phyloP scores from a whole-genome alignment of 23 tunicate species.

The Styela clava region DNA sequence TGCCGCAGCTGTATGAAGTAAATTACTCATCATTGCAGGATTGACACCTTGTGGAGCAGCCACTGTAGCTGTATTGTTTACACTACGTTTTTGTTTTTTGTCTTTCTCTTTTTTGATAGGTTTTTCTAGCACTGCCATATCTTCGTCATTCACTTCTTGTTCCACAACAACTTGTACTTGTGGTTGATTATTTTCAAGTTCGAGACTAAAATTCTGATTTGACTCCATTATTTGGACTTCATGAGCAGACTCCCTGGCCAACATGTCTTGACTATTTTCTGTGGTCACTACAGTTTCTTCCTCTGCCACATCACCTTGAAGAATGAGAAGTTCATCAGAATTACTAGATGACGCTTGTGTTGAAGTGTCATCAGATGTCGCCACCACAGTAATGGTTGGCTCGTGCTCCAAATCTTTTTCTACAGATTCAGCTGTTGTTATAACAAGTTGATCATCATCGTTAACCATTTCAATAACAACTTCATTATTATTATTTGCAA shows the following conservation, averaged over 20 bases:
- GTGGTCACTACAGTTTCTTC: constrained; percentile 28
- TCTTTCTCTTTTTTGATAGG: not conserved
- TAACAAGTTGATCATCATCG: constrained; percentile 2
- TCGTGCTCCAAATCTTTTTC: not conserved
- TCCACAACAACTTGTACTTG: constrained; percentile 91
- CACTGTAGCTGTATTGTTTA: constrained; percentile 83
- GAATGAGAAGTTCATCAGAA: constrained; percentile 4
- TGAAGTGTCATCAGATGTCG: not conserved
- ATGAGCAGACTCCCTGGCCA: not conserved
- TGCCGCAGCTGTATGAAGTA: constrained; percentile 95
- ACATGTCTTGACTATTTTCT: not conserved
- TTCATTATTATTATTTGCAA: not conserved
- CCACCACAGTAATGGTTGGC: not conserved
- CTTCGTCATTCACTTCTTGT: constrained; percentile 42
- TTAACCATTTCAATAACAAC: constrained; percentile 28
- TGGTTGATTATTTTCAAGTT: constrained; percentile 33
- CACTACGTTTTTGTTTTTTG: constrained; percentile 9
- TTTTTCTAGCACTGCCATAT: not conserved
- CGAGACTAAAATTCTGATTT: constrained; percentile 24
- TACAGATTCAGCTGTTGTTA: not conserved
- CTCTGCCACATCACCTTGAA: constrained; percentile 28
- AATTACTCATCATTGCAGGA: constrained; percentile 92
- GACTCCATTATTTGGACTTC: not conserved
- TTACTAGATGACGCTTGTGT: not conserved
- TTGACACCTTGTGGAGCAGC: constrained; percentile 98